Evolutionary conservation across 53 echinoderm and acorn worm genomes (phyloP), one percentile per base, ranked within the genome.

Genomic region (Glandiceps talaboti): DNA sequence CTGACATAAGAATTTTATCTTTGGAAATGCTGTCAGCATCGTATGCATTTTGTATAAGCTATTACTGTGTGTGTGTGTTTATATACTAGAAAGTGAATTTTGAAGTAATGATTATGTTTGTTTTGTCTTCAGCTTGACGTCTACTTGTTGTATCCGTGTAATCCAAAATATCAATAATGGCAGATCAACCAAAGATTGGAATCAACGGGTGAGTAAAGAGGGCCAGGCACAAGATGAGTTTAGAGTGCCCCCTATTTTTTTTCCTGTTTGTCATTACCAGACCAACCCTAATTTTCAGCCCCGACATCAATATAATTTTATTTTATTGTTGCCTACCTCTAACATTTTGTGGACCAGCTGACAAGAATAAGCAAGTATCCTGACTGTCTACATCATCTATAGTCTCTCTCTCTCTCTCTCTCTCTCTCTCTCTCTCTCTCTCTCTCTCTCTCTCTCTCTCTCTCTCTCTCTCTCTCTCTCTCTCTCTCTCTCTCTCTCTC

Each of bases 131-230:
- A 45, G 64, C 6, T 45, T 45, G 64, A 45, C 20, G 6, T 6
- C 20, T 45, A 20, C 20, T 45, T 45, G 64, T 45, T 45, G 64
- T 45, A 12, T 6, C 64, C 6, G 6, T 20, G 6, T 6, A 12
- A 6, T 12, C 20, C 6, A 20, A 12, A 6, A 45, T 20, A 45
- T 45, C 6, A 6, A 45, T 20, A 6, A 45, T 45, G 64, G 6
- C 64, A 12, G 20, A 20, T 20, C 64, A 45, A 45, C 64, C 64
- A 45, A 84, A 90, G 79, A 77, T 90, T 75, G 90, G 90, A 76
- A 90, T 90, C 85, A 90, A 90, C 64, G 90, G 90, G 90, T 90
- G 75, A 82, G 90, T 83, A 29, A n/a, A n/a, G n/a, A n/a, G n/a
- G n/a, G n/a, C n/a, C n/a, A n/a, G n/a, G n/a, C n/a, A n/a, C n/a